Evolutionary conservation across 1,140 invertebrate species (phyloP).

Genomic region (Tyrophagus putrescentiae): DNA sequence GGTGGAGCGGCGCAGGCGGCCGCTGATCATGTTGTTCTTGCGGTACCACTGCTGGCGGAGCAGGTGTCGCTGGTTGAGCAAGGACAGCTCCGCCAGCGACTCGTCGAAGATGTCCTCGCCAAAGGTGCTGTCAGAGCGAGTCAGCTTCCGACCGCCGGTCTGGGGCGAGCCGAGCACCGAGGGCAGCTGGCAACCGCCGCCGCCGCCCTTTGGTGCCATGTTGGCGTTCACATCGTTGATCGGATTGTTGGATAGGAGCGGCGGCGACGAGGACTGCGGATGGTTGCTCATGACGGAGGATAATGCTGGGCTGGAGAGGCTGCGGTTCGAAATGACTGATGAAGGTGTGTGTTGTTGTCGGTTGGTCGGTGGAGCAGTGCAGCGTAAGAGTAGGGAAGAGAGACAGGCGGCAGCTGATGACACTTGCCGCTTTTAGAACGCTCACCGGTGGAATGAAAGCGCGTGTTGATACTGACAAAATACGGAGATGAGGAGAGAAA

Average conservation of each 20-base stretch:
- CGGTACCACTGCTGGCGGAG: constrained; percentile 11
- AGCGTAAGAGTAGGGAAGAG: too few relatives aligned
- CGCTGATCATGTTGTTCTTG: background rate
- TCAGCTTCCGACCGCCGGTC: background rate
- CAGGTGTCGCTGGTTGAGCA: background rate
- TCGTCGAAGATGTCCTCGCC: constrained; percentile 11
- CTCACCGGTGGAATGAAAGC: too few relatives aligned
- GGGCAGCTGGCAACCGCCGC: too few relatives aligned
- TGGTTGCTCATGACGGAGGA: background rate
- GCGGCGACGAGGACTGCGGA: background rate
- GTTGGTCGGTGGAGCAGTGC: background rate
- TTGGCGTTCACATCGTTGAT: background rate
- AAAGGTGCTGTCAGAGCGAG: constrained; percentile 1
- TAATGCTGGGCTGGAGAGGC: background rate
- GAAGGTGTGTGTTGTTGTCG: background rate
- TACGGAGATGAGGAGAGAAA: too few relatives aligned
- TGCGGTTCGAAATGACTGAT: background rate
- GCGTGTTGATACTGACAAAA: too few relatives aligned
- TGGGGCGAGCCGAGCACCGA: background rate
- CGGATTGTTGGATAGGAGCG: background rate
- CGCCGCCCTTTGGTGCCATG: constrained; percentile 2
- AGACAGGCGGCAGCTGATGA: too few relatives aligned
- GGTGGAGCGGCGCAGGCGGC: constrained; percentile 3
- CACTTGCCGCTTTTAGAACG: too few relatives aligned
- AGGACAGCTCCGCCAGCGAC: background rate